phyloP scores from a whole-genome alignment of 2,797 vertebrate species.

The Harpagifer antarcticus region DNA sequence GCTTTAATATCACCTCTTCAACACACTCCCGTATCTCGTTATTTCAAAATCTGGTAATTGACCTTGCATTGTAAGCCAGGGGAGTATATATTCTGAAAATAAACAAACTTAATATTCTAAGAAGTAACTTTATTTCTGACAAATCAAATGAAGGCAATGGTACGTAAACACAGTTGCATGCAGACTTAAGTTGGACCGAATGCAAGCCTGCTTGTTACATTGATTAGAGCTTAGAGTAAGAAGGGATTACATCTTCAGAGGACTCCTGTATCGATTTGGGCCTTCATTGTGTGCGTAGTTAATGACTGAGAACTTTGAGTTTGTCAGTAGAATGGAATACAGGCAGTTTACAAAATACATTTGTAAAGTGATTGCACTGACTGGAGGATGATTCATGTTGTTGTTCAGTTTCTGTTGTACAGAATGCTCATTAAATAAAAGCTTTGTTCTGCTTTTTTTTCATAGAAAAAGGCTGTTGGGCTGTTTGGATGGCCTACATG shows the following conservation, averaged over 20 bases:
- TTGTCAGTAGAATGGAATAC: slow-evolving; percentile 14
- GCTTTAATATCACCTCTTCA: neutral
- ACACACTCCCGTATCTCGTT: neutral
- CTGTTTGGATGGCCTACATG: neutral
- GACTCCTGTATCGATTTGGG: slow-evolving; percentile 59
- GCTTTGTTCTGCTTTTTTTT: neutral
- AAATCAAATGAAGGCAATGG: slow-evolving; percentile 8
- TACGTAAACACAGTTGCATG: slow-evolving; percentile 23
- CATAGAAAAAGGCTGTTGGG: neutral
- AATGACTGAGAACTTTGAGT: slow-evolving; percentile 56
- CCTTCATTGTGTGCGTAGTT: slow-evolving; percentile 40
- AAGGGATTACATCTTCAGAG: slow-evolving; percentile 66
- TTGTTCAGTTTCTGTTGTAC: neutral
- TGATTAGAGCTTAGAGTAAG: slow-evolving; percentile 64
- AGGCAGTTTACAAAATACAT: slow-evolving; percentile 7
- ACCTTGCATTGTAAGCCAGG: too few relatives aligned
- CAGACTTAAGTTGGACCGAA: slow-evolving; percentile 35
- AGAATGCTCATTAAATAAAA: neutral
- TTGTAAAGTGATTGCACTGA: neutral
- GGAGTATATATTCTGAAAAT: neutral
- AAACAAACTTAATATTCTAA: neutral
- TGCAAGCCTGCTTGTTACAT: slow-evolving; percentile 52
- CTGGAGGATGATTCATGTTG: neutral
- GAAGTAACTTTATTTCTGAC: neutral
- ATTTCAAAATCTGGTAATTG: neutral